Conservation (phyloP, 2,888 invertebrate species). For the Icerya purchasi region DNA sequence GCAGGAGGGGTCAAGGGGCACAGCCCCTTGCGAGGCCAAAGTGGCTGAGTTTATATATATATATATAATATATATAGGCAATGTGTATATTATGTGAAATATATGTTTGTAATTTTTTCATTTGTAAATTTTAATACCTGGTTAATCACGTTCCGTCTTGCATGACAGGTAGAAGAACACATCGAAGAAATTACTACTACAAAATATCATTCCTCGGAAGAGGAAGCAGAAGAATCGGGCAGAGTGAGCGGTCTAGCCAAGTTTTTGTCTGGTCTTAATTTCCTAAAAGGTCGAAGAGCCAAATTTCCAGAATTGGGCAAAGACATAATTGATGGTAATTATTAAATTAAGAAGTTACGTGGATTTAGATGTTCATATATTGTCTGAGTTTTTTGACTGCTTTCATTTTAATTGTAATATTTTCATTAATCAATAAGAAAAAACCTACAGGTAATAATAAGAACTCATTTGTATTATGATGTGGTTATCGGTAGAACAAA, state of each 20-base stretch:
- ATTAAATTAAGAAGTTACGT: too few species aligned
- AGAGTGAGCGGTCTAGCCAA: conserved; percentile 11
- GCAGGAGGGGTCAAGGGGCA: too few species aligned
- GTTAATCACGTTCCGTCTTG: neutral
- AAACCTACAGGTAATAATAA: too few species aligned
- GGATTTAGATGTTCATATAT: too few species aligned
- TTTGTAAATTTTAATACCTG: neutral
- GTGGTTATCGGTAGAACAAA: too few species aligned
- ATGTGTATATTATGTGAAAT: neutral
- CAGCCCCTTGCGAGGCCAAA: too few species aligned
- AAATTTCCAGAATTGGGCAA: conserved; percentile 48
- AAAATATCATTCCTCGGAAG: conserved; percentile 21
- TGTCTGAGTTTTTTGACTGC: too few species aligned
- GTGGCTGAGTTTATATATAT: too few species aligned
- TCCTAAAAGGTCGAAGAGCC: conserved; percentile 26
- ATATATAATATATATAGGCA: too few species aligned
- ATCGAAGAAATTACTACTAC: conserved; percentile 28
- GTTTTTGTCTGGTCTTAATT: conserved; percentile 19
- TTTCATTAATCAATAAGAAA: too few species aligned
- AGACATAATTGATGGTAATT: conserved; percentile 35
- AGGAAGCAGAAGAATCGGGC: conserved; percentile 3
- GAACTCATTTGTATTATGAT: too few species aligned
- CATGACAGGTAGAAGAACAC: conserved; percentile 27
- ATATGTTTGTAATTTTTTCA: neutral
- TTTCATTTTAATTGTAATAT: too few species aligned